Evolutionary conservation across 2,113 vertebrate species (phyloP).

Genomic region (Ailurus styani): DNA sequence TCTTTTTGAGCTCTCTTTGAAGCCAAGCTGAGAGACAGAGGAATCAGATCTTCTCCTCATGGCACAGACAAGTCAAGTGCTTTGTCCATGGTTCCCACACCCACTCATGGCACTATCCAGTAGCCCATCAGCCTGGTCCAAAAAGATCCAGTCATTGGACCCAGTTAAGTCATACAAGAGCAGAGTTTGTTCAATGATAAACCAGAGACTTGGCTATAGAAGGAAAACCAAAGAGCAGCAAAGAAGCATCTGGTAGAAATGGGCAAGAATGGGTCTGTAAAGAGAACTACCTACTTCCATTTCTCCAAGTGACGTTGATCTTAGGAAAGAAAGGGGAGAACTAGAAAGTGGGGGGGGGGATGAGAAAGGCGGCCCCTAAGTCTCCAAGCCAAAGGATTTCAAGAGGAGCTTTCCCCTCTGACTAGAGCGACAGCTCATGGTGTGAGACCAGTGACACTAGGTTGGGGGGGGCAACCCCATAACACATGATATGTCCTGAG

Average conservation of each 20-base stretch:
- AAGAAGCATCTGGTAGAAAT: background rate
- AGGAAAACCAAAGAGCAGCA: background rate
- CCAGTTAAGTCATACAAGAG: background rate
- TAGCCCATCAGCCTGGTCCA: background rate
- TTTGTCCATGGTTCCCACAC: background rate
- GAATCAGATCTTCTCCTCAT: background rate
- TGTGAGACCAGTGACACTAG: background rate
- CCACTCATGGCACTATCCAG: no score
- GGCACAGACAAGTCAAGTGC: background rate
- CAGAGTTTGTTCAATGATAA: background rate
- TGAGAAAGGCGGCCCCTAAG: background rate
- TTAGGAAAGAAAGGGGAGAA: background rate
- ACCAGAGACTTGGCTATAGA: background rate
- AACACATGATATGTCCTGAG: background rate
- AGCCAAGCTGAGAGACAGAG: background rate
- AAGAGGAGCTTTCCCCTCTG: background rate
- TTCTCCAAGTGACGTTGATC: background rate
- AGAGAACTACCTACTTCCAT: background rate
- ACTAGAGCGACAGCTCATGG: background rate
- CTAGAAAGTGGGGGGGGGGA: background rate
- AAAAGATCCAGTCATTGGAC: background rate
- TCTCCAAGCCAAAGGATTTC: background rate
- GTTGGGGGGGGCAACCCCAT: background rate
- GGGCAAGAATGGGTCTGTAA: background rate
- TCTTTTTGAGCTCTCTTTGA: slow-evolving; percentile 8